phyloP scores from a whole-genome alignment of 2,113 vertebrate species.

The Nesogale talazaci region DNA sequence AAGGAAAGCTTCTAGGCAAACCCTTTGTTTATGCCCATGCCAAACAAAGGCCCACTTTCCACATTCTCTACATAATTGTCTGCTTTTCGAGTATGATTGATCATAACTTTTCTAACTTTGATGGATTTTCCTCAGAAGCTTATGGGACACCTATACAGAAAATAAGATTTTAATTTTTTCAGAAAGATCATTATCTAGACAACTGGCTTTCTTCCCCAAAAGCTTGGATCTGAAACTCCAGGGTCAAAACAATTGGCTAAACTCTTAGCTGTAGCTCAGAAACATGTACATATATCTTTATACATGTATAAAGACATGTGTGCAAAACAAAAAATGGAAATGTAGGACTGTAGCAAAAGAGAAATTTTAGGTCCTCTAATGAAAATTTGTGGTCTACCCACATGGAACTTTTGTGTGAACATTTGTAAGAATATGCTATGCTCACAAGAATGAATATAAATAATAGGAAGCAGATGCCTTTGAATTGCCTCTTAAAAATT shows the following conservation, averaged over 20 bases:
- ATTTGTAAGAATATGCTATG: not conserved
- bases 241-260: not conserved
- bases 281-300: not conserved
- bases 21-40: not conserved
- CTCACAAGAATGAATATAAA: not conserved
- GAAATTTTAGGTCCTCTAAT: not conserved
- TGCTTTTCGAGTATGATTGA: not conserved
- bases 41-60: not conserved
- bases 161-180: slow-evolving; percentile 12
- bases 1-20: not conserved
- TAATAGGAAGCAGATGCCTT: not conserved
- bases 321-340: not conserved
- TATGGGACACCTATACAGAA: not conserved
- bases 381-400: not conserved
- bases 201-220: not conserved
- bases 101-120: slow-evolving; percentile 11
- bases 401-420: not conserved
- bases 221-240: not conserved
- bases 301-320: not conserved
- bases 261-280: not conserved
- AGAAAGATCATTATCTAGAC: not conserved
- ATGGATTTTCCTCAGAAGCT: slow-evolving; percentile 23
- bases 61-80: not conserved
- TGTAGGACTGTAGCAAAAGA: not conserved
- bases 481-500: slow-evolving; percentile 34